Evolutionary conservation across 2,113 vertebrate species (phyloP).

Genomic region (Ovis aries): ARS-UI_Ramb_v3.0 NC_056064.1:11803501-11804000

Average conservation of each 20-base stretch:
- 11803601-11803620: background rate
- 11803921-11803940: background rate
- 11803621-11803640: background rate
- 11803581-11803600: background rate
- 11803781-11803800: background rate
- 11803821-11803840: background rate
- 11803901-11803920: background rate
- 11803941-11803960: background rate
- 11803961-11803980: background rate
- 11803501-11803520: background rate
- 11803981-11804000: background rate
- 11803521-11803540: background rate
- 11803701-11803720: background rate
- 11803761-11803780: background rate
- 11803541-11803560: background rate
- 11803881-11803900: background rate
- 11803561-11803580: background rate
- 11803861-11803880: background rate
- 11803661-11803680: background rate
- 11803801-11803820: background rate
- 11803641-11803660: background rate
- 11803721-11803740: background rate
- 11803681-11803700: background rate
- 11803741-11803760: background rate
- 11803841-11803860: background rate